Conservation (phyloP, 2,113 vertebrate species). For the Orycteropus afer region DNA sequence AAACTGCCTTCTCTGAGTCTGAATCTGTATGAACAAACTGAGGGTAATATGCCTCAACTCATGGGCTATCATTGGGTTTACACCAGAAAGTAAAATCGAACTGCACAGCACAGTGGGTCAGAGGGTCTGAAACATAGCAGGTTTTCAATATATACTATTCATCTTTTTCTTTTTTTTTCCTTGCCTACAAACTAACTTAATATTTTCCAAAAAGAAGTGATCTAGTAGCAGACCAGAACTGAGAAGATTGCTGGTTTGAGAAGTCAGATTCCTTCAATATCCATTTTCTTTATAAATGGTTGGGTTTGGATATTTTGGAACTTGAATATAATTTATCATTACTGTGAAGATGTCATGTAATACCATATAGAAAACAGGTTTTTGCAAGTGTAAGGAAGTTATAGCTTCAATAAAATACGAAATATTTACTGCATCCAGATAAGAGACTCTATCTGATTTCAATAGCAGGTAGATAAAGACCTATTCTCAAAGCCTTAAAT, state of each 20-base stretch:
- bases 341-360: constrained; percentile 58
- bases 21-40: neutral
- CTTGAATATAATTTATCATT: constrained; percentile 71
- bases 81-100: neutral
- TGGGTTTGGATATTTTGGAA: constrained; percentile 53
- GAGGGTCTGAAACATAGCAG: neutral
- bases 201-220: constrained; percentile 55
- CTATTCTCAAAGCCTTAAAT: constrained; percentile 58
- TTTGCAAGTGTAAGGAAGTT: constrained; percentile 48
- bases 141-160: neutral
- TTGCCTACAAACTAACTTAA: constrained; percentile 19
- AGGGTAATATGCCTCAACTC: neutral
- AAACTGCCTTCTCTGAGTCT: neutral
- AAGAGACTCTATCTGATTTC: constrained; percentile 44
- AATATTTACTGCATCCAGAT: constrained; percentile 58
- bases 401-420: constrained; percentile 66
- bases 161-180: neutral
- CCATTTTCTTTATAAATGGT: constrained; percentile 35
- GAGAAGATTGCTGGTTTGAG: constrained; percentile 17
- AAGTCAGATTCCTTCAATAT: constrained; percentile 32
- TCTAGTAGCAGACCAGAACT: constrained; percentile 61
- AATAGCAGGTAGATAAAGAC: constrained; percentile 65
- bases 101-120: neutral
- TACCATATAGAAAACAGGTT: constrained; percentile 43
- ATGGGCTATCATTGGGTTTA: neutral